Evolutionary conservation across 2,888 invertebrate genomes (phyloP), one percentile per base, ranked within the genome.

Genomic region (Acanthosoma haemorrhoidale): DNA sequence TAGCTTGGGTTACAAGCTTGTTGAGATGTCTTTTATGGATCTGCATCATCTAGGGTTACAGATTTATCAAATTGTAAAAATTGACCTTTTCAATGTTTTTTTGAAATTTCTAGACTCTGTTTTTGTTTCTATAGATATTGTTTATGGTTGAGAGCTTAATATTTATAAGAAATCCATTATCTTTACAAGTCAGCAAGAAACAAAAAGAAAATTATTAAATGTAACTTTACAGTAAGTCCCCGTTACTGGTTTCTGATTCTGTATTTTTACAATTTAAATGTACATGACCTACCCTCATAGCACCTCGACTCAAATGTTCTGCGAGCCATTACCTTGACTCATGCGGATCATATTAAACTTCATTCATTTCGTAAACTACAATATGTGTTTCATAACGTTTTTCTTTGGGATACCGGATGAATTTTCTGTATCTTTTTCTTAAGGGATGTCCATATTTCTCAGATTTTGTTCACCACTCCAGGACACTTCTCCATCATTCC

Each of bases 121-220:
- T 69, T 34, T 51, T 51, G 43, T 61, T 61, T 68, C 57, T 68
- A 58, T 60, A 69, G 25, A 61, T 69, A 61, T 69, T 36, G 43
- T 69, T 60, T 69, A 69, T 15, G 61, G 43, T 69, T 43, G 69
- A 69, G 69, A 69, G 69, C 69, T 69, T 69, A 69, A 60, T 61
- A 69, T 51, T 61, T 69, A 32, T 61, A 69, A 69, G 61, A 61
- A 66, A 51, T 25, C 25, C 39, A 64, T 64, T 25, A 39, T 3
- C 11, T 25, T 6, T 39, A 25, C 38, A 41, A 39, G 41, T 21
- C 15, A 25, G 36, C n/a, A 29, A 64, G 25, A 61, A 61, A 61
- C 21, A 36, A 16, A 32, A 36, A 36, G 21, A 58, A 63, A 60
- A 68, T 43, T 59, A 29, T 18, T n/a, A n/a, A 68, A 16, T 58